Base-by-base conservation (phyloP, 1,140 invertebrate genomes). In the Bombus polaris region DNA sequence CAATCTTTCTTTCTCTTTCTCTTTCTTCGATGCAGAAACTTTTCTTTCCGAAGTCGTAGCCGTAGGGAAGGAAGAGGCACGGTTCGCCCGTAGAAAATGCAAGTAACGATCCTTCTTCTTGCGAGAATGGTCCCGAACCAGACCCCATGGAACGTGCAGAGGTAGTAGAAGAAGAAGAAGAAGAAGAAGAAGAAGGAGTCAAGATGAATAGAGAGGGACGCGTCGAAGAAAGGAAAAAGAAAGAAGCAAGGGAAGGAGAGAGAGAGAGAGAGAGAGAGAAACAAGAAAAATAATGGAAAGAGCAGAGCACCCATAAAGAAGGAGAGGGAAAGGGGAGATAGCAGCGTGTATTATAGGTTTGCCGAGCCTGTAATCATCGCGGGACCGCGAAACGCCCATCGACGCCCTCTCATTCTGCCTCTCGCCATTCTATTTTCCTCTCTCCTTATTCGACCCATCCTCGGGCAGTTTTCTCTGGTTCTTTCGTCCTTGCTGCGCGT, bases 321-420 rank as follows among this genome's bases (percentile, higher is more conserved):
- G 57, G 78, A 32, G 62, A 32, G 79, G 83, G 81, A n/a, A n/a
- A 66, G 78, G 87, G 83, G 90, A 91, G 90, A 91, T 81, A 87
- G 88, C 85, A 91, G 92, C 91, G 93, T 93, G 93, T 94, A 95
- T 95, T 95, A 95, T 93, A 94, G 94, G 93, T 92, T 94, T 91
- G 92, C 91, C 91, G 91, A 93, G 93, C 88, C 94, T 94, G 94
- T 95, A 95, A 95, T 95, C 94, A 95, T 95, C 94, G 94, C 94
- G 92, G 92, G 93, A 92, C 94, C 95, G 94, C 94, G 92, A 92
- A 94, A 93, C 94, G 94, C 94, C 95, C 94, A 95, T 93, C 94
- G 93, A 94, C 94, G 93, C 93, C 93, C 90, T 92, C 91, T 92
- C 86, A 87, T 88, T 91, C 89, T 85, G 86, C 86, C 88, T 87